Percentiles rank a stretch among this genome's conserved stretches.
These are phyloP conservation scores for Acropora yongei DNA, from an alignment of 64 coral and sea anemone genomes.

Conservation along the genomic window DNA sequence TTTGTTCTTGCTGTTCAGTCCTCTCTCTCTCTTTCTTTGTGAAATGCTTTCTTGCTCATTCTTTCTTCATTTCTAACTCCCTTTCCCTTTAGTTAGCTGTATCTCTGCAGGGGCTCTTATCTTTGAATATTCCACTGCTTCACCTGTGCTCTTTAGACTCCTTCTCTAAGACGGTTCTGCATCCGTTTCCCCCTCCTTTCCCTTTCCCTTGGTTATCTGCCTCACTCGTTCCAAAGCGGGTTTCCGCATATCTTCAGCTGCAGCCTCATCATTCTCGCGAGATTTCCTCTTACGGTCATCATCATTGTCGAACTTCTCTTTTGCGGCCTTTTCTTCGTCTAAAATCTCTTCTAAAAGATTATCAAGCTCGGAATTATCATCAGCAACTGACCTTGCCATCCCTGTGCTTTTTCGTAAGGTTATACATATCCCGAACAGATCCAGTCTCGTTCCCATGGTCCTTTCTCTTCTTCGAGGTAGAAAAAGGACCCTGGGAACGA, in stretches of 20 bases:
- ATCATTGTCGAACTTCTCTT: conserved; percentile 1
- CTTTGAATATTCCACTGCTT: conserved; percentile 19
- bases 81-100: conserved; percentile 14
- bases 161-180: too few species aligned
- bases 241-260: conserved; percentile 15
- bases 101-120: neutral
- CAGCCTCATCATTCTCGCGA: neutral
- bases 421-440: neutral
- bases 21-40: neutral
- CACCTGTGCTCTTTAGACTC: neutral
- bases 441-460: neutral
- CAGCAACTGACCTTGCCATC: neutral
- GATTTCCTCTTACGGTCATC: neutral
- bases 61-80: neutral
- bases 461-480: too few species aligned
- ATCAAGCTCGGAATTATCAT: neutral
- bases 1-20: neutral
- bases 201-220: neutral
- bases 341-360: conserved; percentile 13
- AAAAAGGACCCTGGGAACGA: too few species aligned
- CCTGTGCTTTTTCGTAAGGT: neutral
- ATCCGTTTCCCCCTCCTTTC: neutral
- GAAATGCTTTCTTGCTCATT: neutral
- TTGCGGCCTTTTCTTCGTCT: neutral
- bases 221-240: neutral